Evolutionary conservation across 1,140 invertebrate genomes (phyloP).

Genomic region (Leptonema lineaticorne): DNA sequence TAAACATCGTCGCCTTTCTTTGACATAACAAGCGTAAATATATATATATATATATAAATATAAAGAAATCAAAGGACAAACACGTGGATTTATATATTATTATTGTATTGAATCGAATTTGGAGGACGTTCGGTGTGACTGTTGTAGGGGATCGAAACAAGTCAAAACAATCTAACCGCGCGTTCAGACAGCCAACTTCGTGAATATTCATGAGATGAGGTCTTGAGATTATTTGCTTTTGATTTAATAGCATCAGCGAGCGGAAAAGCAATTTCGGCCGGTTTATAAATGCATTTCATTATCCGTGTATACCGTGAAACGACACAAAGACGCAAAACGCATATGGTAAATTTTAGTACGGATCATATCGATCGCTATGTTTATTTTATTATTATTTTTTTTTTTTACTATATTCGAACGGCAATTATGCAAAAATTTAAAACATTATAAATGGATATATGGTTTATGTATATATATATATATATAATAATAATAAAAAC

Average conservation of each 20-base stretch:
- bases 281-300: not conserved
- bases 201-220: not conserved
- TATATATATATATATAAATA: not conserved
- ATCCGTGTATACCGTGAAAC: too few species aligned
- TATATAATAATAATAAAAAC: too few species aligned
- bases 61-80: too few species aligned
- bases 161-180: not conserved
- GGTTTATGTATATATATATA: too few species aligned
- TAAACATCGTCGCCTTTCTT: conserved; percentile 16
- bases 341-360: too few species aligned
- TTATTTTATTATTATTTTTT: too few species aligned
- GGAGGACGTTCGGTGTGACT: not conserved
- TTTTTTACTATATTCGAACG: too few species aligned
- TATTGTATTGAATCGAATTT: not conserved
- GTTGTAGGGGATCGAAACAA: not conserved
- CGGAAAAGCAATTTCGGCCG: not conserved
- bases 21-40: not conserved
- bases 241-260: conserved; percentile 4
- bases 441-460: too few species aligned
- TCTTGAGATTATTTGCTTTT: conserved; percentile 17
- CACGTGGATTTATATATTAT: too few species aligned
- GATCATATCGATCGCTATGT: too few species aligned
- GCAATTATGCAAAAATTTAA: too few species aligned
- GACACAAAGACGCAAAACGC: too few species aligned
- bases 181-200: not conserved